A percentile compares a stretch with the other conserved stretches of the same genome.
These are phyloP conservation scores for Gallinago undulata DNA, from an alignment of 2,113 vertebrate genomes.

Conservation along the genomic window DNA sequence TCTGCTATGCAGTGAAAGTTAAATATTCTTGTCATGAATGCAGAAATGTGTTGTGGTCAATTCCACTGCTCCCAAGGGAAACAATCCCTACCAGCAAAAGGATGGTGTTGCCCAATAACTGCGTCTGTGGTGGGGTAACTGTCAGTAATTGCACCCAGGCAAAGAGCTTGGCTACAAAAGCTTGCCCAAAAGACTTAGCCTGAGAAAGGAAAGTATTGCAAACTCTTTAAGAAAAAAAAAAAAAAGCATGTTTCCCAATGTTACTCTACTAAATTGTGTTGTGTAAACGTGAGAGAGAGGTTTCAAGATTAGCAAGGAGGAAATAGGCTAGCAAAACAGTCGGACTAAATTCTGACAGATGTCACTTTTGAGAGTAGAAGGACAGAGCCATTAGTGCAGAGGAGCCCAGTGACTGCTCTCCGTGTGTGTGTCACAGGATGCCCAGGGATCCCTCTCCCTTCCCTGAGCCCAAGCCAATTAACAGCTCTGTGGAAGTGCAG, in stretches of 20 bases:
- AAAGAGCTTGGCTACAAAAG: neutral
- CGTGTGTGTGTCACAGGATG: neutral
- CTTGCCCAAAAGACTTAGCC: neutral
- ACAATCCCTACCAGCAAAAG: neutral
- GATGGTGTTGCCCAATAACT: neutral
- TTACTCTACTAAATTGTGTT: neutral
- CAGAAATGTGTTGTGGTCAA: neutral
- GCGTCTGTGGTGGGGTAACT: neutral
- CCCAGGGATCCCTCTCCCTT: accelerated
- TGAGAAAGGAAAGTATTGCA: neutral
- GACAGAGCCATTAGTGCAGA: accelerated
- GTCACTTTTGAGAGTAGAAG: neutral
- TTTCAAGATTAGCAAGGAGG: neutral
- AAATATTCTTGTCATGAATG: neutral
- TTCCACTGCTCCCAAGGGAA: neutral
- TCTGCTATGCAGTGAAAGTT: neutral
- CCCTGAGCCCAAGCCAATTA: neutral
- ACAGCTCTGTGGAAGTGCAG: neutral
- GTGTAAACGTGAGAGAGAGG: neutral
- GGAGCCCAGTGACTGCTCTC: neutral
- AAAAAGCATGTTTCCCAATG: neutral
- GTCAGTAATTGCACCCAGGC: neutral
- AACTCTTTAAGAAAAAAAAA: neutral
- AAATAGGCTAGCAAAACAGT: neutral
- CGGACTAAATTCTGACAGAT: neutral